phyloP scores from a whole-genome alignment of 30 jellyfish, hydroid and myxozoan species.

The Cassiopea andromeda region DNA sequence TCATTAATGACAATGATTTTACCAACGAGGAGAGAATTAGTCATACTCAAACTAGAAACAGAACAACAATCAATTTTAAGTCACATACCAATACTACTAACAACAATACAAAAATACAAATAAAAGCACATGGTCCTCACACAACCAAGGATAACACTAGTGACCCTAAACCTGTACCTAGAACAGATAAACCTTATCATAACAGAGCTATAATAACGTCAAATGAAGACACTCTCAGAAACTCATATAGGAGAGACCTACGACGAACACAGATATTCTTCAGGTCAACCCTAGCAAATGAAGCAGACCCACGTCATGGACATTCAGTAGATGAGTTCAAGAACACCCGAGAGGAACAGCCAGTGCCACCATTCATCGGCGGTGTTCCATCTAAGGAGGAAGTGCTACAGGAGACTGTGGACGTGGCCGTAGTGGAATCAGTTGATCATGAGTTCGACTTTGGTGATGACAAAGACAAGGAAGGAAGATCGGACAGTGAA shows the following conservation, averaged over 20 bases:
- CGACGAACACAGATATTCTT: background rate
- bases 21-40: background rate
- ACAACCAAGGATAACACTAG: background rate
- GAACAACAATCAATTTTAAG: background rate
- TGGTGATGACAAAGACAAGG: background rate
- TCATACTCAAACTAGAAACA: background rate
- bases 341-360: background rate
- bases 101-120: background rate
- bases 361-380: background rate
- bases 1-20: background rate
- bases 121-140: background rate
- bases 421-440: conserved; percentile 26
- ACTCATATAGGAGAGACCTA: conserved; percentile 4
- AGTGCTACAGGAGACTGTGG: background rate
- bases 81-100: background rate
- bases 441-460: background rate
- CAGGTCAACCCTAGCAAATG: background rate
- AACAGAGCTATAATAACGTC: too few relatives aligned
- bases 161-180: background rate
- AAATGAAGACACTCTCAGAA: too few relatives aligned
- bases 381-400: background rate
- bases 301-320: background rate
- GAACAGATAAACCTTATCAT: background rate
- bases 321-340: background rate
- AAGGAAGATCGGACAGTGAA: background rate